Evolutionary conservation across 2,888 invertebrate species (phyloP).

Genomic region (Watsonalla binaria): DNA sequence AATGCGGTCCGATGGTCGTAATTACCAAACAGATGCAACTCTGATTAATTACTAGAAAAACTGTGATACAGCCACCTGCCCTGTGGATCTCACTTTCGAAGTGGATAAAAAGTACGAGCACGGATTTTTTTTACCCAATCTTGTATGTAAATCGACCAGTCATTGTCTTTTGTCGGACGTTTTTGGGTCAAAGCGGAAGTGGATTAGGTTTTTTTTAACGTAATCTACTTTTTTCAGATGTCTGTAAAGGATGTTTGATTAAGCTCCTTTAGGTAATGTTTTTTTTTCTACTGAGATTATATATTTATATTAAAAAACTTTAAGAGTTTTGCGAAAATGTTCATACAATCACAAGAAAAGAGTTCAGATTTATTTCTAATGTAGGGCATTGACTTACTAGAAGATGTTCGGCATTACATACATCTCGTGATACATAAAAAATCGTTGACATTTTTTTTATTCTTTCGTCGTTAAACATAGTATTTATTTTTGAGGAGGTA

Average conservation of each 20-base stretch:
- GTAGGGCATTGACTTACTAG: no score
- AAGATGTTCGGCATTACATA: no score
- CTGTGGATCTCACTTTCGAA: constrained; percentile 59
- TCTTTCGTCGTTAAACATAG: no score
- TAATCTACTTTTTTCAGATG: constrained; percentile 22
- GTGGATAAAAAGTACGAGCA: constrained; percentile 27
- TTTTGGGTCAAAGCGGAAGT: constrained; percentile 45
- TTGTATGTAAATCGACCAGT: constrained; percentile 70
- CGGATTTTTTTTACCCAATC: constrained; percentile 49
- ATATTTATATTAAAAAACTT: no score
- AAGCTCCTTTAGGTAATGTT: background rate
- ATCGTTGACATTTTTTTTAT: no score
- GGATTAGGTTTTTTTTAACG: constrained; percentile 44
- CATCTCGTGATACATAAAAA: no score
- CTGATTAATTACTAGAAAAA: constrained; percentile 75
- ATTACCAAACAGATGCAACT: constrained; percentile 70
- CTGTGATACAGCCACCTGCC: constrained; percentile 61
- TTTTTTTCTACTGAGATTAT: no score
- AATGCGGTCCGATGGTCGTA: constrained; percentile 41
- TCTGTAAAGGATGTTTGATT: background rate
- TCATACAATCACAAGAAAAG: no score
- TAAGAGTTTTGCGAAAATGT: no score
- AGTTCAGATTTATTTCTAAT: no score
- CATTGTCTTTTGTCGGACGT: constrained; percentile 60
- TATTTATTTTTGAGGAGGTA: no score